Evolutionary conservation across 1,140 invertebrate genomes (phyloP), one percentile per base, ranked within the genome.

Genomic region (Trypoxylus dichotomus): DNA sequence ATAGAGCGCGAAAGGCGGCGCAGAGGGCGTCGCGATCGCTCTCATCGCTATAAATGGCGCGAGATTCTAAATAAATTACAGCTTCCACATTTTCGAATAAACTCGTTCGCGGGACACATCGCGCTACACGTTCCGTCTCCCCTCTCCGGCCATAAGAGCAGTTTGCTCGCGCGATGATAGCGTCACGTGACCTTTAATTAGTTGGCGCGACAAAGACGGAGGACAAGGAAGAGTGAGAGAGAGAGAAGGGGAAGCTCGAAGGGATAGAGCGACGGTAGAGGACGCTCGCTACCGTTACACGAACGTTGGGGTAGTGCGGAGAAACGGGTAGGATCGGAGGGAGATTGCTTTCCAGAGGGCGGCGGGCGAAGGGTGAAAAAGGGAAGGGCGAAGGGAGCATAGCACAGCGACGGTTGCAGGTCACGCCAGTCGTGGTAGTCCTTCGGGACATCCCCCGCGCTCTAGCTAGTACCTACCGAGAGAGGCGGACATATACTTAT

Each of bases 171-270:
- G 75, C 80, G 78, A 77, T 76, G 77, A 78, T 80, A 77, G 79
- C 77, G 78, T 81, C 82, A 82, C 81, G 81, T 83, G 81, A 83
- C 82, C 82, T 81, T 82, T 83, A 83, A 83, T 83, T 83, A 83
- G 80, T 77, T 80, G 79, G 80, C 15, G 60, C 60, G 60, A 68
- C n/a, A 6, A 21, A 68, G 60, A 29, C 60, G 79, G 80, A 79
- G 78, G 82, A 76, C 75, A 79, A 21, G 74, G 13, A 54, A n/a
- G n/a, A n/a, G n/a, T n/a, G 32, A 32, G 32, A 7, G 32, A 32
- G 32, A 2, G 32, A 32, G 2, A 7, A 32, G 7, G 32, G 7
- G 32, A 32, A 7, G 32, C 32, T n/a, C n/a, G n/a, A 43, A n/a
- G 47, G 13, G 11, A 54, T 54, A n/a, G 11, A 54, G 19, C 47